phyloP scores from a whole-genome alignment of 2,888 invertebrate species.

The Escarpia spicata region DNA sequence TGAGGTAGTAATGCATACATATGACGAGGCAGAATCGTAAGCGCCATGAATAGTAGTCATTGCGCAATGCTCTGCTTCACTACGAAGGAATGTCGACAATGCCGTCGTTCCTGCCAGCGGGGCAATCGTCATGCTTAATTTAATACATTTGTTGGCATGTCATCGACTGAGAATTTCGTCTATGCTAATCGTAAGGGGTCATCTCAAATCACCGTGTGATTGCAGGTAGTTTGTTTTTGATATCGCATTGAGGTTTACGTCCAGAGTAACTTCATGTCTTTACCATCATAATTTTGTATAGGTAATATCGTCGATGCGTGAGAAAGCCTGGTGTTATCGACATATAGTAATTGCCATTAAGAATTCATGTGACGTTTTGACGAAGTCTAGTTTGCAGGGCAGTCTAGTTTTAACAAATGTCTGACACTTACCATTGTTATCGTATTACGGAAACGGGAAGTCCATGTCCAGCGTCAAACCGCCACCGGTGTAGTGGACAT shows the following conservation, averaged over 20 bases:
- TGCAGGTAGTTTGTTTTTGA: not conserved
- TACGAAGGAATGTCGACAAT: not conserved
- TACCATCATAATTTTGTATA: not conserved
- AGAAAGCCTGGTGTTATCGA: not conserved
- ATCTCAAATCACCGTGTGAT: not conserved
- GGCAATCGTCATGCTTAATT: not conserved
- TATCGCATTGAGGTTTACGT: not conserved
- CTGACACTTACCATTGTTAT: not conserved
- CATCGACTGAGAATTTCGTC: not conserved
- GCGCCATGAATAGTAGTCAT: too few species aligned
- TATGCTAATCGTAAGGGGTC: not conserved
- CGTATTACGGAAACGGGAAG: not conserved
- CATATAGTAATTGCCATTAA: not conserved
- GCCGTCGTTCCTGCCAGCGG: not conserved
- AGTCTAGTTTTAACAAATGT: not conserved
- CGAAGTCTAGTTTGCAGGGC: not conserved
- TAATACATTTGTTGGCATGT: not conserved
- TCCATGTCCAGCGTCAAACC: not conserved
- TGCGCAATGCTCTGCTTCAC: not conserved
- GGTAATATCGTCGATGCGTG: not conserved
- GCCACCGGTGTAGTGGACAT: not conserved
- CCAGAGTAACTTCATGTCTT: not conserved
- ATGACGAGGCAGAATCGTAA: too few species aligned
- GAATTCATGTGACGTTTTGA: not conserved
- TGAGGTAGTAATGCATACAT: too few species aligned